Conservation (phyloP, 2,113 vertebrate genomes). For the Empidonax alnorum region DNA sequence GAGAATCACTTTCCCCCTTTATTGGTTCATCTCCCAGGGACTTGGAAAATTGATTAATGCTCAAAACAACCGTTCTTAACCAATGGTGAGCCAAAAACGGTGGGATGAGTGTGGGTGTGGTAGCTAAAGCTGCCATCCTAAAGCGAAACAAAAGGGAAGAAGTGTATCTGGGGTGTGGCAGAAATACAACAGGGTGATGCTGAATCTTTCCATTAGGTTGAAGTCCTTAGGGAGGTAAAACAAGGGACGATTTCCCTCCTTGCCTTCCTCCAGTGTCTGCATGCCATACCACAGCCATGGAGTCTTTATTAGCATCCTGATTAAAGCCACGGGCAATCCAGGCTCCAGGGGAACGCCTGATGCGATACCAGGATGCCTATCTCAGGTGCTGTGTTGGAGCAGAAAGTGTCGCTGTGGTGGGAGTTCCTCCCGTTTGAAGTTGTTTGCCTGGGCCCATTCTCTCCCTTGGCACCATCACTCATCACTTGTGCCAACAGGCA, state of each 20-base stretch:
- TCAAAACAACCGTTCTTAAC: conserved; percentile 26
- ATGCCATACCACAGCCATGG: background rate
- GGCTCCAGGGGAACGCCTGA: conserved; percentile 9
- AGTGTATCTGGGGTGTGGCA: background rate
- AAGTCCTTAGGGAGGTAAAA: background rate
- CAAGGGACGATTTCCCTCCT: background rate
- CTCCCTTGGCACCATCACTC: background rate
- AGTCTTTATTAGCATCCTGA: conserved; percentile 63
- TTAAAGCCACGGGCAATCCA: conserved; percentile 34
- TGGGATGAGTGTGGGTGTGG: background rate
- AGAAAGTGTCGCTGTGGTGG: background rate
- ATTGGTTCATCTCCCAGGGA: conserved; percentile 53
- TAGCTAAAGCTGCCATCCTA: background rate
- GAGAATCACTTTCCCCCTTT: conserved; percentile 44
- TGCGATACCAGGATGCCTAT: background rate
- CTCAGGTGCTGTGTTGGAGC: background rate
- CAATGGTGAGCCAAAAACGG: background rate
- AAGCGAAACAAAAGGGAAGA: conserved; percentile 23
- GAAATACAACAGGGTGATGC: background rate
- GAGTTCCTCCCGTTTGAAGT: background rate
- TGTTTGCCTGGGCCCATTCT: background rate
- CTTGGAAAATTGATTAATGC: conserved; percentile 33
- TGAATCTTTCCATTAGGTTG: background rate
- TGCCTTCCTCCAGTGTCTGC: background rate
- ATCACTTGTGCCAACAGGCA: background rate